Percentiles rank a stretch among this genome's conserved stretches.
Evolutionary conservation across 1,140 invertebrate genomes (phyloP).

Genomic region (Frieseomelitta varia): DNA sequence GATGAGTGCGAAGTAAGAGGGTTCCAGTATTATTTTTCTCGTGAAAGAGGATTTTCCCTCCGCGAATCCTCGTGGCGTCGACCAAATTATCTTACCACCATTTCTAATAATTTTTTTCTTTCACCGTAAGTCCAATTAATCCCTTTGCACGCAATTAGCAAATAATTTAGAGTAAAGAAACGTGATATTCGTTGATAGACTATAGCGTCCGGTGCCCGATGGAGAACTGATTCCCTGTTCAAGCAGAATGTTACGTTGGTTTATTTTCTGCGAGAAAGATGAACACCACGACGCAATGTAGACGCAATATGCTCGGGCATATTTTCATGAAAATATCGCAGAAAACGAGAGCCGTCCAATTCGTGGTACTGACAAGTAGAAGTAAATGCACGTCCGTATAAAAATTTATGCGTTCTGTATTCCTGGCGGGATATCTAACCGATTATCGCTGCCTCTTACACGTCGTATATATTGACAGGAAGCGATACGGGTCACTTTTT

Average conservation of each 20-base stretch:
- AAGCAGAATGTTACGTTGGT: neutral
- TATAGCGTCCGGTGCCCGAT: neutral
- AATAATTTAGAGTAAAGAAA: neutral
- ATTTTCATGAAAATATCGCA: conserved; percentile 57
- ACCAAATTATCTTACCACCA: neutral
- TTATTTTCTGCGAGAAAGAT: conserved; percentile 26
- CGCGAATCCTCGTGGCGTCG: neutral
- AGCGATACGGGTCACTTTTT: conserved; percentile 30
- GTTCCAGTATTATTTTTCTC: neutral
- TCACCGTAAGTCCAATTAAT: neutral
- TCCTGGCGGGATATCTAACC: conserved; percentile 29
- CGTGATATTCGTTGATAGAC: neutral
- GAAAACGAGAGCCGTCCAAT: conserved; percentile 45
- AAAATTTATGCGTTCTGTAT: conserved; percentile 64
- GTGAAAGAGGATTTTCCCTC: neutral
- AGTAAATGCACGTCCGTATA: conserved; percentile 55
- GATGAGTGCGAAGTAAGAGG: conserved; percentile 19
- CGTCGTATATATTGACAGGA: conserved; percentile 29
- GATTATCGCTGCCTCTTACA: conserved; percentile 20
- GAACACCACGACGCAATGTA: neutral
- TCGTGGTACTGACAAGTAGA: conserved; percentile 29
- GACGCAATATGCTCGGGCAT: neutral
- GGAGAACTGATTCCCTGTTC: neutral
- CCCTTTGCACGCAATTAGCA: too few species aligned
- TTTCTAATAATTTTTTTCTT: neutral